Percentiles rank a stretch among this genome's conserved stretches.
These are phyloP conservation scores for Nesoenas mayeri DNA, from an alignment of 2,113 vertebrate species.

Conservation along the genomic window DNA sequence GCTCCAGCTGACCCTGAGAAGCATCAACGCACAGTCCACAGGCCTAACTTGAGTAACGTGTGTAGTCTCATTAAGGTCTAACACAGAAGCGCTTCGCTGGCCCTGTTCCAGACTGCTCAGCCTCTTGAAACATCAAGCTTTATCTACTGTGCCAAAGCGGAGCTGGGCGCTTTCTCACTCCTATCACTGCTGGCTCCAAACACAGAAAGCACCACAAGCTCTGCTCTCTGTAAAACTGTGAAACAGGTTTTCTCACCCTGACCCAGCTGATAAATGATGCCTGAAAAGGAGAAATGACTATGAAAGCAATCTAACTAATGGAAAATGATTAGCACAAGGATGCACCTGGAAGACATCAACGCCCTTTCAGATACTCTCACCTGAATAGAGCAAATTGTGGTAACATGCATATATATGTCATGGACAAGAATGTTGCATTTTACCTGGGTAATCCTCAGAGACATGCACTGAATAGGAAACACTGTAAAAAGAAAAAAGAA, in stretches of 20 bases:
- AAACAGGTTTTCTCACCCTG: conserved; percentile 1
- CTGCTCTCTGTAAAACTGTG: neutral
- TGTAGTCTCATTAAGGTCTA: neutral
- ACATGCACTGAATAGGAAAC: conserved; percentile 88
- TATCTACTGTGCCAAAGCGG: neutral
- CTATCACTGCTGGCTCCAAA: neutral
- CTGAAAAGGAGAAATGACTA: neutral
- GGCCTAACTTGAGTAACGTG: neutral
- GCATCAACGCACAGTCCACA: neutral
- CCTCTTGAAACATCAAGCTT: neutral
- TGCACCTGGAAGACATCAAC: neutral
- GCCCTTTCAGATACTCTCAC: neutral
- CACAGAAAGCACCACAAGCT: neutral
- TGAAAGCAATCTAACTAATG: neutral
- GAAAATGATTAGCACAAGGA: neutral
- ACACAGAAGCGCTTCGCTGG: neutral
- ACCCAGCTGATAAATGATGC: conserved; percentile 5
- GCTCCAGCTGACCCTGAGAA: neutral
- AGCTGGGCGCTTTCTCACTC: neutral
- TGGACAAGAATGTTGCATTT: conserved; percentile 4
- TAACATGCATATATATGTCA: neutral
- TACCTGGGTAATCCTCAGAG: conserved; percentile 93
- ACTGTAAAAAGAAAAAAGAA: conserved; percentile 69
- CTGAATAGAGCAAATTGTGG: neutral
- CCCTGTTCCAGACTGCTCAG: neutral